phyloP scores from a whole-genome alignment of 2,888 invertebrate genomes.

The Siphlonurus alternatus region DNA sequence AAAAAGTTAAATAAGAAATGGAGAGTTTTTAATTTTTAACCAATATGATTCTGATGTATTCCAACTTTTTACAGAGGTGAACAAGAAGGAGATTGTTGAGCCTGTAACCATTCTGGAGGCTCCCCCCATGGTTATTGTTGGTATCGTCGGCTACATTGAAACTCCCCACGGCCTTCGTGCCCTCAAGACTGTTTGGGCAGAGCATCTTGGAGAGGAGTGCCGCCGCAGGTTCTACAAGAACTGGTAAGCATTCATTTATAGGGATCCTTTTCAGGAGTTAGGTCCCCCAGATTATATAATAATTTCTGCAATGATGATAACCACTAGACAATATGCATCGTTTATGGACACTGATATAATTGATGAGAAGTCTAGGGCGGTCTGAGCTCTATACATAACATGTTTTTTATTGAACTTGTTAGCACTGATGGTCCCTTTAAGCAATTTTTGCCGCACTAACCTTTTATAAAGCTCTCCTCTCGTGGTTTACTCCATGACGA shows the following conservation, averaged over 20 bases:
- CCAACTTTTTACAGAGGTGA: conserved; percentile 65
- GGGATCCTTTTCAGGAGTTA: too few relatives aligned
- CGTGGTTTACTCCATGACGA: conserved; percentile 6
- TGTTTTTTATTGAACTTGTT: neutral
- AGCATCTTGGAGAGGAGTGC: conserved; percentile 97
- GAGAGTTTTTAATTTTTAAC: too few relatives aligned
- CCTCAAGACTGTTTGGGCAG: conserved; percentile 93
- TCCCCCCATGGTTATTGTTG: conserved; percentile 95
- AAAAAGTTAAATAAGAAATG: too few relatives aligned
- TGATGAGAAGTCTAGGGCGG: conserved; percentile 47
- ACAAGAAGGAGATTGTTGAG: conserved; percentile 99
- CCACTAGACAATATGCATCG: neutral
- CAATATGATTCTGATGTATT: too few relatives aligned
- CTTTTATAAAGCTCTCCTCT: conserved; percentile 10
- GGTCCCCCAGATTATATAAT: neutral
- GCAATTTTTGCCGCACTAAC: too few relatives aligned
- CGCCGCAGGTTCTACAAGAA: conserved; percentile 99
- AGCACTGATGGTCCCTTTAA: neutral
- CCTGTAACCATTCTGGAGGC: conserved; percentile 96
- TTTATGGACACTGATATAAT: neutral
- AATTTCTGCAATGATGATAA: neutral
- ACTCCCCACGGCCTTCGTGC: conserved; percentile 94
- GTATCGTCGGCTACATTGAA: conserved; percentile 96
- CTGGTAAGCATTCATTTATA: conserved; percentile 54
- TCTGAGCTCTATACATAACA: conserved; percentile 31